A percentile compares a stretch with the other conserved stretches of the same genome.
phyloP scores from a whole-genome alignment of 2,113 vertebrate genomes.

The Limanda limanda region DNA sequence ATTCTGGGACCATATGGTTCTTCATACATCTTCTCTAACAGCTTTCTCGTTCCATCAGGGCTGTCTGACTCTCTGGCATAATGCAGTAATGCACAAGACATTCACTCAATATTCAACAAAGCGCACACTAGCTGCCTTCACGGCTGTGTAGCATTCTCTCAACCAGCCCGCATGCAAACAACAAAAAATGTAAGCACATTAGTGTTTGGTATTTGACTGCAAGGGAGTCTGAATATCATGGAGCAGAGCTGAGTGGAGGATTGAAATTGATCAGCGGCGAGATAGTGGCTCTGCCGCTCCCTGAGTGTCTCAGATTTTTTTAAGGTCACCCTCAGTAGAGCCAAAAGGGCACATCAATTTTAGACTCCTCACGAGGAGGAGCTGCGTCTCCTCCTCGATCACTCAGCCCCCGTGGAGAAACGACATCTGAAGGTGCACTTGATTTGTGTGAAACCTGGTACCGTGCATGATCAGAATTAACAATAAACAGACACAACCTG shows the following conservation, averaged over 20 bases:
- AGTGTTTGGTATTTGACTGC: slow-evolving; percentile 52
- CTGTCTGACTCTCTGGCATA: slow-evolving; percentile 65
- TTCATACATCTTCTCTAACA: slow-evolving; percentile 65
- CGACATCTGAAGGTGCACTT: slow-evolving; percentile 77
- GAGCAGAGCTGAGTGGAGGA: slow-evolving; percentile 53
- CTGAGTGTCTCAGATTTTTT: slow-evolving; percentile 72
- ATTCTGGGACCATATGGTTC: slow-evolving; percentile 67
- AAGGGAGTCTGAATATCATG: slow-evolving; percentile 46
- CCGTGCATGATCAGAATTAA: slow-evolving; percentile 74
- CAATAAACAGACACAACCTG: slow-evolving; percentile 61
- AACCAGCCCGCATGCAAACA: slow-evolving; percentile 29
- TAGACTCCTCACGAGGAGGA: slow-evolving; percentile 76
- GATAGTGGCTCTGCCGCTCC: slow-evolving; percentile 64
- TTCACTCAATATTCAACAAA: slow-evolving; percentile 60
- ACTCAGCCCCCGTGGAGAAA: slow-evolving; percentile 75
- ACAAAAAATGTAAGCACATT: slow-evolving; percentile 53
- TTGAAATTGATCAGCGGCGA: slow-evolving; percentile 73
- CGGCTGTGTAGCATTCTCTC: slow-evolving; percentile 31
- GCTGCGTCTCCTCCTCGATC: slow-evolving; percentile 68
- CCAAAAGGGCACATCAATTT: slow-evolving; percentile 85
- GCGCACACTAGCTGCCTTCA: slow-evolving; percentile 36
- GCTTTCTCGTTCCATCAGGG: slow-evolving; percentile 53
- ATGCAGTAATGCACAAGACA: slow-evolving; percentile 53
- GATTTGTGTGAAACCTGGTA: slow-evolving; percentile 76
- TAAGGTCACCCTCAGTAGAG: slow-evolving; percentile 82